Percentiles rank a stretch among this genome's conserved stretches.
These are phyloP conservation scores for Neofelis nebulosa DNA, from an alignment of 2,113 vertebrate genomes.

Conservation along the genomic window DNA sequence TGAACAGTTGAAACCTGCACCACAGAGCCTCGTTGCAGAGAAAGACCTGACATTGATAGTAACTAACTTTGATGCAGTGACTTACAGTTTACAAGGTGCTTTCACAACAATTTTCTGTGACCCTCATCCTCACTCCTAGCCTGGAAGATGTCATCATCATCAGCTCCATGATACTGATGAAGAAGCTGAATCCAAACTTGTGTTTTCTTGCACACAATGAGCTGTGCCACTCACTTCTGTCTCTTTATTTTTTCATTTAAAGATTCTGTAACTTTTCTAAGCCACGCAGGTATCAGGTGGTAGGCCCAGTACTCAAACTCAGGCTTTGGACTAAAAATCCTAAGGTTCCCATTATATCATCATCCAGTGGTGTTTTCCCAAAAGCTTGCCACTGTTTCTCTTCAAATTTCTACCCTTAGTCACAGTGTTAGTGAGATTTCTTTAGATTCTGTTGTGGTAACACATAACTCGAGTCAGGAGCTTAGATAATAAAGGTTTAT, in stretches of 20 bases:
- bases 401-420: neutral
- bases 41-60: neutral
- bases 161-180: neutral
- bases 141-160: neutral
- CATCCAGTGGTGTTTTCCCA: neutral
- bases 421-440: neutral
- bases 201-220: neutral
- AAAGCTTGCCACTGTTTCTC: neutral
- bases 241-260: constrained; percentile 7
- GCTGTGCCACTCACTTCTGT: neutral
- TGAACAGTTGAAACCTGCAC: neutral
- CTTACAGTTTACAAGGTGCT: neutral
- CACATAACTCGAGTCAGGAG: neutral
- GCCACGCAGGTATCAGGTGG: neutral
- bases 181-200: neutral
- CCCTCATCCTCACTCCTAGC: neutral
- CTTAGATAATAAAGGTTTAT: neutral
- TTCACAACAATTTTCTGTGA: neutral
- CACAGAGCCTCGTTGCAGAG: neutral
- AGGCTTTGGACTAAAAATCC: neutral
- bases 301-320: neutral
- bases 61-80: neutral
- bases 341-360: neutral
- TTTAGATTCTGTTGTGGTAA: constrained; percentile 15
- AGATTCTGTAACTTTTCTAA: constrained; percentile 2